Conservation (phyloP, 2,113 vertebrate species). For the Turnix velox region DNA sequence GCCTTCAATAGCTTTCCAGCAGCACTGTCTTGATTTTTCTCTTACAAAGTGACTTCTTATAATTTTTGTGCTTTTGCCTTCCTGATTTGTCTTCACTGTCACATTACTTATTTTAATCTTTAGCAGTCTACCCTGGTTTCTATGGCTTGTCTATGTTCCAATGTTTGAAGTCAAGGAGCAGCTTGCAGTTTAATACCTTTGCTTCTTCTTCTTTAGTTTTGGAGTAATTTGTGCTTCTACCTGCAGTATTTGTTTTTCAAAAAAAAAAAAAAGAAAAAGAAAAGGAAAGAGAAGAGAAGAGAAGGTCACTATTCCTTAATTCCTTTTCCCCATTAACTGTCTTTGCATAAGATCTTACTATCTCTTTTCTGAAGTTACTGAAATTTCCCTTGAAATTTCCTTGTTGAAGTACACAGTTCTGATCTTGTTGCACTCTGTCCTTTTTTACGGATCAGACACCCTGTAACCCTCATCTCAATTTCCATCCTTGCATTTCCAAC, state of each 20-base stretch:
- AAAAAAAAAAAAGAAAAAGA: background rate
- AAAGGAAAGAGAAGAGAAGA: background rate
- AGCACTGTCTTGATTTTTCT: background rate
- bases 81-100: background rate
- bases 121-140: background rate
- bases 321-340: background rate
- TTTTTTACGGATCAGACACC: background rate
- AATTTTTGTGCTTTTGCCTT: background rate
- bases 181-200: background rate
- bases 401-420: background rate
- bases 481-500: background rate
- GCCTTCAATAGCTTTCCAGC: background rate
- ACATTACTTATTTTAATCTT: background rate
- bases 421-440: background rate
- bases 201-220: background rate
- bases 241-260: background rate
- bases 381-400: background rate
- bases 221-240: background rate
- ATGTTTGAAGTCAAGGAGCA: background rate
- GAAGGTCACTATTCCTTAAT: background rate
- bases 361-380: background rate
- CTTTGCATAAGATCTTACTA: background rate
- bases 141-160: background rate
- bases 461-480: background rate
- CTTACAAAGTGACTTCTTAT: background rate